These are phyloP conservation scores for Frankliniella fusca DNA, from an alignment of 2,888 invertebrate genomes.

Conservation along the genomic window DNA sequence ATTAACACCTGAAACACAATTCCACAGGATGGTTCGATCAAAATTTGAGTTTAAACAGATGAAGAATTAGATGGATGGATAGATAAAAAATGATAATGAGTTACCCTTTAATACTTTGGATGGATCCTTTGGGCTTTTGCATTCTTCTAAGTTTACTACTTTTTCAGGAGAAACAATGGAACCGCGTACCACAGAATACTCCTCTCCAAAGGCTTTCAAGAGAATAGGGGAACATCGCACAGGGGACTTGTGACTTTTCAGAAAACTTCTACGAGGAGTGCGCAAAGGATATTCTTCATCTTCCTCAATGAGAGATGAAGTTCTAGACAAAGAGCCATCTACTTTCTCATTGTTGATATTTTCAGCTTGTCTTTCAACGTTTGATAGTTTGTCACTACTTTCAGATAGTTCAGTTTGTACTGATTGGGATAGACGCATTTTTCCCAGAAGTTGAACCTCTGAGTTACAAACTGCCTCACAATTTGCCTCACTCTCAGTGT, in stretches of 20 bases:
- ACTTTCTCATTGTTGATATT: not conserved
- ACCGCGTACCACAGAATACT: not conserved
- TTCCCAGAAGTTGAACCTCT: no score
- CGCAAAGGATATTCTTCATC: not conserved
- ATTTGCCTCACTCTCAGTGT: no score
- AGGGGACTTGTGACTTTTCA: not conserved
- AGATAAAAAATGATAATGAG: not conserved
- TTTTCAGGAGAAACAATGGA: not conserved
- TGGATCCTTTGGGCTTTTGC: not conserved
- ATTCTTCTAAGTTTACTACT: not conserved
- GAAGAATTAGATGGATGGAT: not conserved
- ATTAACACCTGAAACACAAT: not conserved
- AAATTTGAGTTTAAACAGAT: not conserved
- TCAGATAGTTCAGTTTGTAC: not conserved
- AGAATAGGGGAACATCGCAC: not conserved
- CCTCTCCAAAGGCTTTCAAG: not conserved
- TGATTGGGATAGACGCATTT: no score
- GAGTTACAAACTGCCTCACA: no score
- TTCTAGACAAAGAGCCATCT: not conserved
- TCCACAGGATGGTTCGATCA: not conserved
- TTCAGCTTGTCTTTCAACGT: not conserved
- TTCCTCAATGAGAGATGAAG: not conserved
- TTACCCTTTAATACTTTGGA: constrained; percentile 7
- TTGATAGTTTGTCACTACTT: not conserved
- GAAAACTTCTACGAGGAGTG: not conserved